Conservation (phyloP, 2,113 vertebrate species). For the Microtus montanus region DNA sequence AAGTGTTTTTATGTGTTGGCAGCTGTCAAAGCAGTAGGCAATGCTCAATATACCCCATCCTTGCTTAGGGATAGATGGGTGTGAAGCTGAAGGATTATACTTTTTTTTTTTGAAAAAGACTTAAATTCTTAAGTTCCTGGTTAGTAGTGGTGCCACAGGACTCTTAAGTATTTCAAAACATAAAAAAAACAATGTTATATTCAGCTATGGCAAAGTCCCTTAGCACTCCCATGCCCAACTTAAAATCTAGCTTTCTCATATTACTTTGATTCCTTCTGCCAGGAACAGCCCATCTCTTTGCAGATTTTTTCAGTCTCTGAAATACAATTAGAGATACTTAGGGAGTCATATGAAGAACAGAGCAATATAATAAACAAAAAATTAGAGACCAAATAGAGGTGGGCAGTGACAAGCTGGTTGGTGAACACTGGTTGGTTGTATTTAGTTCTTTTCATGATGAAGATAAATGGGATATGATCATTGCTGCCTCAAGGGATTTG, state of each 20-base stretch:
- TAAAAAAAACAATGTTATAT: constrained; percentile 51
- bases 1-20: neutral
- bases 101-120: neutral
- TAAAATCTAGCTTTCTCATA: constrained; percentile 29
- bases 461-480: neutral
- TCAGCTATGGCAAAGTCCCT: neutral
- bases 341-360: neutral
- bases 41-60: neutral
- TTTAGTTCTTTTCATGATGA: neutral
- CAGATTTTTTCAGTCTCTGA: neutral
- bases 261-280: constrained; percentile 22
- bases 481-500: neutral
- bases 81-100: neutral
- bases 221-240: neutral
- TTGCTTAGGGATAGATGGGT: neutral
- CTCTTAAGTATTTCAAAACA: constrained; percentile 45
- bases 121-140: constrained; percentile 28
- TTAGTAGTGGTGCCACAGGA: neutral
- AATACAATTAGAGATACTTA: neutral
- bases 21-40: neutral
- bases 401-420: neutral
- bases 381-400: neutral
- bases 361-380: neutral
- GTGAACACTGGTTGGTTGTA: neutral
- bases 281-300: neutral